Percentiles rank a stretch among this genome's conserved stretches.
These are phyloP conservation scores for Dione juno DNA, from an alignment of 2,888 invertebrate genomes.

Conservation along the genomic window DNA sequence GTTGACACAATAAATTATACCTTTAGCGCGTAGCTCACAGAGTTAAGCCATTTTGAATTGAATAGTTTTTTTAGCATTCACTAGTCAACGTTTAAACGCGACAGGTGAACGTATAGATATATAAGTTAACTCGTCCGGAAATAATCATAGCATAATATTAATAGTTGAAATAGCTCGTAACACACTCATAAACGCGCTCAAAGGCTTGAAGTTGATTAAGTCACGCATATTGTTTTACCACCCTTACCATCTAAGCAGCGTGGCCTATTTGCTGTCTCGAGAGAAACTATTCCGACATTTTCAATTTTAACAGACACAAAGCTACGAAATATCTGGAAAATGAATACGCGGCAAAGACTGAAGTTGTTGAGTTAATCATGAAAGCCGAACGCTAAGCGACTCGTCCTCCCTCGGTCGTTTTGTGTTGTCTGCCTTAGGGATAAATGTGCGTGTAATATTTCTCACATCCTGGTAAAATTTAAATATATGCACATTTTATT, in stretches of 20 bases:
- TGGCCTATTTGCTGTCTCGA: constrained; percentile 69
- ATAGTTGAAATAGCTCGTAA: background rate
- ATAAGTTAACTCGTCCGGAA: too few relatives aligned
- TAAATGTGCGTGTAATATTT: constrained; percentile 46
- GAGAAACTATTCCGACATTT: constrained; percentile 53
- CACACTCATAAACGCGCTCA: constrained; percentile 1
- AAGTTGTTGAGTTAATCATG: constrained; percentile 64
- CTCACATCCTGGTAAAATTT: background rate
- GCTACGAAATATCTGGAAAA: constrained; percentile 53
- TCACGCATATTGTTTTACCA: constrained; percentile 50
- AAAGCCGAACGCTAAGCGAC: constrained; percentile 64
- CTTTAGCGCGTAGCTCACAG: too few relatives aligned
- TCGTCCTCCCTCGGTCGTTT: constrained; percentile 50
- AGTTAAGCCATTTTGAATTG: too few relatives aligned
- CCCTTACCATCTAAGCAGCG: constrained; percentile 68
- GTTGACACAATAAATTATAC: too few relatives aligned
- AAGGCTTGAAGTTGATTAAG: constrained; percentile 20
- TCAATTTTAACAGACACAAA: constrained; percentile 45
- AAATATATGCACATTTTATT: background rate
- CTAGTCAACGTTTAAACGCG: too few relatives aligned
- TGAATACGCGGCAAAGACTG: constrained; percentile 53
- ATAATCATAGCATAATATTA: background rate
- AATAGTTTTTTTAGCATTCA: too few relatives aligned
- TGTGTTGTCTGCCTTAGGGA: constrained; percentile 56
- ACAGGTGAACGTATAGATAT: too few relatives aligned